phyloP scores from a whole-genome alignment of 1,140 invertebrate species.

The Nixonia krombeini region DNA sequence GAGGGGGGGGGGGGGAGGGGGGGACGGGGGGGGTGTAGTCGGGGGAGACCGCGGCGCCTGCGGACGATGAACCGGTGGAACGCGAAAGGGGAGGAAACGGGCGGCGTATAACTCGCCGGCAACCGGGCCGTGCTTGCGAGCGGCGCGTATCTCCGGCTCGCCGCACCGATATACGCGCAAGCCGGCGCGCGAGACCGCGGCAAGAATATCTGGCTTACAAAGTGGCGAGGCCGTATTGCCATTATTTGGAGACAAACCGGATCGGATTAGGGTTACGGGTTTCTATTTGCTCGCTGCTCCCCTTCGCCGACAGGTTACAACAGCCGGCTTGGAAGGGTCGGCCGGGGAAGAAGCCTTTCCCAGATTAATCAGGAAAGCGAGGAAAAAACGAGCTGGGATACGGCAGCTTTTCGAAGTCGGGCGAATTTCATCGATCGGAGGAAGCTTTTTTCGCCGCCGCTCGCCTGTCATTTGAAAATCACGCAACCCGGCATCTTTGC shows the following conservation, averaged over 20 bases:
- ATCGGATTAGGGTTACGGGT: constrained; percentile 64
- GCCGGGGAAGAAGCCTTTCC: no score
- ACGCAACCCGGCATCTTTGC: no score
- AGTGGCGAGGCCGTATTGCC: constrained; percentile 54
- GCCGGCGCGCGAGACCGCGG: constrained; percentile 38
- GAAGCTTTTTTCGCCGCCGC: no score
- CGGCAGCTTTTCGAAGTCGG: no score
- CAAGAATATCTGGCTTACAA: constrained; percentile 48
- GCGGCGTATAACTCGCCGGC: constrained; percentile 56
- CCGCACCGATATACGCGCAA: constrained; percentile 16
- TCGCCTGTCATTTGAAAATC: no score
- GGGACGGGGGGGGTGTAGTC: constrained; percentile 62
- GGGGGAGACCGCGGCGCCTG: constrained; percentile 70
- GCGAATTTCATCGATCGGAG: no score
- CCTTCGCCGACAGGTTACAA: no score
- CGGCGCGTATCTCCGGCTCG: no score
- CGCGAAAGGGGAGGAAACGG: constrained; percentile 70
- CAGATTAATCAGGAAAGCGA: no score
- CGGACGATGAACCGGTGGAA: constrained; percentile 69
- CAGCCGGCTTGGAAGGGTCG: no score
- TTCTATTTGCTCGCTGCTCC: constrained; percentile 62
- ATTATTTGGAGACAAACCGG: constrained; percentile 63
- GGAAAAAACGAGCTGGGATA: no score
- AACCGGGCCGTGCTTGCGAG: constrained; percentile 58
- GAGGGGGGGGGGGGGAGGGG: constrained; percentile 20